A percentile compares a stretch with the other conserved stretches of the same genome.
Conservation (phyloP, 2,888 invertebrate genomes). For the Campopleginae sp. region DNA sequence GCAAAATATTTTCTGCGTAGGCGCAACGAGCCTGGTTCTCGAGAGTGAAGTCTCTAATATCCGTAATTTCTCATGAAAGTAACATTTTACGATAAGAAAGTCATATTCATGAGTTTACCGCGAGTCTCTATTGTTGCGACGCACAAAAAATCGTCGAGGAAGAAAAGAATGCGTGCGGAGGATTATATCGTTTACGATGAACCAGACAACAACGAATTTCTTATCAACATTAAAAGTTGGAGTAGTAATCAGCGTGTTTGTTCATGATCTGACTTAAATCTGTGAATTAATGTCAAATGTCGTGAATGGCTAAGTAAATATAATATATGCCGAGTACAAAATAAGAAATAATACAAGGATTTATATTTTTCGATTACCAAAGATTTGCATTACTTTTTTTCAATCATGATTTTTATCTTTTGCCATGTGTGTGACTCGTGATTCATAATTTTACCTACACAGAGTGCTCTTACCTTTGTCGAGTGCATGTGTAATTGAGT, state of each 20-base stretch:
- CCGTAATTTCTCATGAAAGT: not conserved
- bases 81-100: too few species aligned
- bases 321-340: slow-evolving; percentile 5
- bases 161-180: not conserved
- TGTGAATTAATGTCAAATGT: not conserved
- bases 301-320: not conserved
- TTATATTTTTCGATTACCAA: not conserved
- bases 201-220: slow-evolving; percentile 1
- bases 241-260: not conserved
- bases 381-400: not conserved
- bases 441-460: not conserved
- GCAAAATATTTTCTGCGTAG: not conserved
- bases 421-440: not conserved
- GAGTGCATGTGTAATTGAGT: not conserved
- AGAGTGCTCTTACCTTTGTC: not conserved
- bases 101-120: too few species aligned
- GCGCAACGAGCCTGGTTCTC: not conserved
- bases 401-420: not conserved
- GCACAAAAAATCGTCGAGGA: not conserved
- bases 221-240: not conserved
- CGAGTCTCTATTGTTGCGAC: not conserved
- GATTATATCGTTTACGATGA: not conserved
- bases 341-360: not conserved
- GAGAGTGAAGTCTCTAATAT: not conserved
- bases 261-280: not conserved